phyloP scores from a whole-genome alignment of 2,113 vertebrate genomes.

The Panurus biarmicus region DNA sequence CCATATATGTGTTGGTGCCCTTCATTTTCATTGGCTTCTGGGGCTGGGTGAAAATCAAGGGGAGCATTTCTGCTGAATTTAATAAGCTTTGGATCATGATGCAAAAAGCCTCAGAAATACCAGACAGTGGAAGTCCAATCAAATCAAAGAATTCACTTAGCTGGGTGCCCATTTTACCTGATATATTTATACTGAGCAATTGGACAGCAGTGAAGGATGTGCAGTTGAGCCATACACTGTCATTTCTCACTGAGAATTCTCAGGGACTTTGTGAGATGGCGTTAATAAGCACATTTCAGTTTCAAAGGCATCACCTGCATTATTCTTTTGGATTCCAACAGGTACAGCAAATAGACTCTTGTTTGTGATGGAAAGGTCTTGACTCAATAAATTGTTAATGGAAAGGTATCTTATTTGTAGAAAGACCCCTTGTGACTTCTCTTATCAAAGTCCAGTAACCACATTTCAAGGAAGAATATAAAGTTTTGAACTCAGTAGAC shows the following conservation, averaged over 20 bases:
- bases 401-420: slow-evolving; percentile 23
- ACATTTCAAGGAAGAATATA: background rate
- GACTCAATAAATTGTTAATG: slow-evolving; percentile 25
- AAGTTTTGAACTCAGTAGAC: background rate
- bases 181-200: slow-evolving; percentile 49
- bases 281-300: slow-evolving; percentile 59
- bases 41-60: background rate
- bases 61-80: background rate
- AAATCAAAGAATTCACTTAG: slow-evolving; percentile 39
- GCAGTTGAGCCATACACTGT: background rate
- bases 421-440: background rate
- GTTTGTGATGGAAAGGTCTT: slow-evolving; percentile 29
- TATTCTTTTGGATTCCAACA: slow-evolving; percentile 45
- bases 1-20: background rate
- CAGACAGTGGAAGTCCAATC: background rate
- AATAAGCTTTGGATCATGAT: background rate
- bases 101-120: slow-evolving; percentile 9
- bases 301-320: slow-evolving; percentile 26
- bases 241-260: slow-evolving; percentile 31
- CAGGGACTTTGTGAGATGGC: slow-evolving; percentile 16
- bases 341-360: slow-evolving; percentile 36
- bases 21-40: background rate
- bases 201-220: slow-evolving; percentile 44
- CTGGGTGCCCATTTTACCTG: slow-evolving; percentile 41
- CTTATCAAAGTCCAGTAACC: background rate